These are phyloP conservation scores for Oscheius onirici DNA, from an alignment of 2,888 invertebrate genomes.

Conservation along the genomic window DNA sequence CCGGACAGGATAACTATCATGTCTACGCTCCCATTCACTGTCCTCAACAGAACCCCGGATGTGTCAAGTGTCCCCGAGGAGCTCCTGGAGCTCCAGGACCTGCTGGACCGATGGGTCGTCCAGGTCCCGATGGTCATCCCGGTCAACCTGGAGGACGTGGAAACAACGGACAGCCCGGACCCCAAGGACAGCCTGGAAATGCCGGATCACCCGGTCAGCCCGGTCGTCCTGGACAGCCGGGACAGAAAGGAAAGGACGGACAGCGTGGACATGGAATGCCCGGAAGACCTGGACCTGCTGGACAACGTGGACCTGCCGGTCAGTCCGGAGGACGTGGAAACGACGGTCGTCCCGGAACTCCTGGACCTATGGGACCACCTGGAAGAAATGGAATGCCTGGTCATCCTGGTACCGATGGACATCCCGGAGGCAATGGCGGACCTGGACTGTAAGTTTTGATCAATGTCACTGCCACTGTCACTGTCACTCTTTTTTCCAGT, in stretches of 20 bases:
- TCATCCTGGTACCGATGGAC: conserved; percentile 49
- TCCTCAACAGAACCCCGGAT: conserved; percentile 49
- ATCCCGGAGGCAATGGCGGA: conserved; percentile 53
- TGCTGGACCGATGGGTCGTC: conserved; percentile 59
- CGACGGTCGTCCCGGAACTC: conserved; percentile 52
- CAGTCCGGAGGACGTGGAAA: conserved; percentile 54
- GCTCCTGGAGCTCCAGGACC: conserved; percentile 61
- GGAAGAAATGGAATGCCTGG: conserved; percentile 48
- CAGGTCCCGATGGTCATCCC: conserved; percentile 60
- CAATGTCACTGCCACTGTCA: background rate
- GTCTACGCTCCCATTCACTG: conserved; percentile 60
- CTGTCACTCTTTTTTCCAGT: too few relatives aligned
- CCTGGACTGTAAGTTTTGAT: conserved; percentile 35
- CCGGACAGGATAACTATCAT: conserved; percentile 55
- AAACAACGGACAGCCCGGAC: conserved; percentile 55
- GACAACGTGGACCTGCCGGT: conserved; percentile 59
- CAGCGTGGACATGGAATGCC: conserved; percentile 45
- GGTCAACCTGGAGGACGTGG: conserved; percentile 58
- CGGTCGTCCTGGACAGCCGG: conserved; percentile 47
- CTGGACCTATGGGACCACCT: conserved; percentile 57
- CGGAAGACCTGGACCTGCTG: conserved; percentile 51
- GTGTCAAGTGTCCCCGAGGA: conserved; percentile 67
- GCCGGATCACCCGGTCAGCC: conserved; percentile 53
- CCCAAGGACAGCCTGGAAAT: conserved; percentile 58
- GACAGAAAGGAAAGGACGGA: conserved; percentile 44